Percentiles rank a stretch among this genome's conserved stretches.
Evolutionary conservation across 2,888 invertebrate species (phyloP).

Genomic region (Trichopria drosophilae): DNA sequence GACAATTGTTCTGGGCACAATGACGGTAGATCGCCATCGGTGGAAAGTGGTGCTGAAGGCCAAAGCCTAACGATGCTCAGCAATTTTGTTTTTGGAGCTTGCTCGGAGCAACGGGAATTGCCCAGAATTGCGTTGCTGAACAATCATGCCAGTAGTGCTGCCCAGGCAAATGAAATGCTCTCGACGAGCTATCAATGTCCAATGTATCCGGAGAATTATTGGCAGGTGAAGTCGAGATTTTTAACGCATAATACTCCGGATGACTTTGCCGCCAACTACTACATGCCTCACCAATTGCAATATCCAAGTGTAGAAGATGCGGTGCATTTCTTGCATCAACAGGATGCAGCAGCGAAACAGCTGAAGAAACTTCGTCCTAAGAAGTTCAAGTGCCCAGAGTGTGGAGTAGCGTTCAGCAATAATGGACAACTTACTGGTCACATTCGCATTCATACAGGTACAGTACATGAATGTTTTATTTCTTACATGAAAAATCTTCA

Average conservation of each 20-base stretch:
- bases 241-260: slow-evolving; percentile 9
- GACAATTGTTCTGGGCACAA: too few species aligned
- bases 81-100: slow-evolving; percentile 31
- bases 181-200: slow-evolving; percentile 24
- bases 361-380: slow-evolving; percentile 79
- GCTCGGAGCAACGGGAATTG: slow-evolving; percentile 3
- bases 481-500: neutral
- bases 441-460: slow-evolving; percentile 86
- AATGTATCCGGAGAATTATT: slow-evolving; percentile 23
- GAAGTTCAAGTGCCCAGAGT: slow-evolving; percentile 88
- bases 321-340: slow-evolving; percentile 43
- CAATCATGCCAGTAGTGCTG: slow-evolving; percentile 5
- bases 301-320: slow-evolving; percentile 42
- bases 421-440: slow-evolving; percentile 91
- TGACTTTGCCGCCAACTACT: slow-evolving; percentile 17
- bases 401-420: slow-evolving; percentile 90
- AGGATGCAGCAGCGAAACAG: slow-evolving; percentile 47
- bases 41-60: slow-evolving; percentile 24
- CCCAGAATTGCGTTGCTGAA: too few species aligned
- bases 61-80: slow-evolving; percentile 31
- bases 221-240: too few species aligned
- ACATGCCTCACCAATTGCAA: slow-evolving; percentile 9
- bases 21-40: slow-evolving; percentile 25
- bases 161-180: slow-evolving; percentile 12
- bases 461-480: too few species aligned